Percentiles rank a stretch among this genome's conserved stretches.
These are phyloP conservation scores for Falco novaeseelandiae DNA, from an alignment of 2,797 vertebrate genomes.

Conservation along the genomic window DNA sequence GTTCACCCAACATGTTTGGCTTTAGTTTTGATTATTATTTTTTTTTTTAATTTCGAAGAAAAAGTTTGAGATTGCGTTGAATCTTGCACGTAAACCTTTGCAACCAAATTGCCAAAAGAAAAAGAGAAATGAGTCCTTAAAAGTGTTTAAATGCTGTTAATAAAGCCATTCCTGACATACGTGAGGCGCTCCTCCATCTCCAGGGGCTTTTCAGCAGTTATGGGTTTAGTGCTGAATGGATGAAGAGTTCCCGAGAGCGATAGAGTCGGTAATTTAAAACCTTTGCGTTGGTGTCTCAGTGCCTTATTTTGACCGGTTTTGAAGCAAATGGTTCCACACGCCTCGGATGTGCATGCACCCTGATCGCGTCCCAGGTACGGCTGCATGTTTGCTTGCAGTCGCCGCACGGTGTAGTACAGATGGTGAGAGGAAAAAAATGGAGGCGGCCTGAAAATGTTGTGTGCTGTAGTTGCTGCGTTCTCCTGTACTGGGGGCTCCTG, in stretches of 20 bases:
- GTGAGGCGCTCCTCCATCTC: conserved; percentile 79
- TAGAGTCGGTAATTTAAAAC: conserved; percentile 79
- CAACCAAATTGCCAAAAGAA: conserved; percentile 80
- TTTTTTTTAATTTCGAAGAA: conserved; percentile 76
- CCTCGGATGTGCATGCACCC: conserved; percentile 82
- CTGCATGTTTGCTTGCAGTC: conserved; percentile 72
- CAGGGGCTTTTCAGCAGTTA: conserved; percentile 78
- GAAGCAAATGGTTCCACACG: conserved; percentile 77
- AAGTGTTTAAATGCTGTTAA: conserved; percentile 76
- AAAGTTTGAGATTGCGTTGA: conserved; percentile 76
- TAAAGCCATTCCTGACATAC: conserved; percentile 77
- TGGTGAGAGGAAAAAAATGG: conserved; percentile 70
- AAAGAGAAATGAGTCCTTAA: conserved; percentile 74
- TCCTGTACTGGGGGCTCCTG: conserved; percentile 74
- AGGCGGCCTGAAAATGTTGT: conserved; percentile 46
- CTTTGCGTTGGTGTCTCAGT: conserved; percentile 76
- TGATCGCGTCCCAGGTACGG: conserved; percentile 75
- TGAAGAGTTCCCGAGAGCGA: conserved; percentile 83
- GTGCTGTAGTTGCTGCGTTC: conserved; percentile 75
- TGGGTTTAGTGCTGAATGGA: conserved; percentile 81
- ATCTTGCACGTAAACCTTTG: conserved; percentile 79
- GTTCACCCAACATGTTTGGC: conserved; percentile 81
- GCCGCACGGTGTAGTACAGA: conserved; percentile 74
- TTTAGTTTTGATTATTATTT: conserved; percentile 78
- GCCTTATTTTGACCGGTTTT: conserved; percentile 78